Evolutionary conservation across 2,113 vertebrate genomes (phyloP), one percentile per base, ranked within the genome.

Genomic region (Mastomys natalensis): DNA sequence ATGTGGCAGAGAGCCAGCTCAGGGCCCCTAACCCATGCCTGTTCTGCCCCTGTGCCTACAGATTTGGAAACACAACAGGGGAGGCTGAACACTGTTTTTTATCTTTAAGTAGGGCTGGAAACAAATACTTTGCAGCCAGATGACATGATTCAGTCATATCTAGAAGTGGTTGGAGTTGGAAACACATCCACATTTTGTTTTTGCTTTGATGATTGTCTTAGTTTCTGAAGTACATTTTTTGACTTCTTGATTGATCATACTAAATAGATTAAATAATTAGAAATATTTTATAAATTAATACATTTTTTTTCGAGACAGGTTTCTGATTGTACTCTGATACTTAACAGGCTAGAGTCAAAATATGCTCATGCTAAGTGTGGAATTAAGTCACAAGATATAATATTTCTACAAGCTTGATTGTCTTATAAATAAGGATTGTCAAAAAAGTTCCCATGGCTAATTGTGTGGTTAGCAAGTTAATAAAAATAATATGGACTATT

Each of bases 71-170:
- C 29, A 77, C 10, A 85, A 72, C 4, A 34, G 7, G 19, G 12
- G 94, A 94, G 17, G 48, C 7, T 87, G 11, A 85, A 90, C 93
- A 92, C 48, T 74, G 58, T 90, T 93, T 85, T 85, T 96, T 80
- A 87, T 21, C 85, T 53, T 85, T 87, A 60, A 16, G 5, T 31
- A 48, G 70, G 26, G 0, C 22, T 31, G 24, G 19, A 88, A 82
- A 58, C 37, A 62, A 48, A 58, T 22, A 89, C 1, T 53, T 95
- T 51, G 82, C 17, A 89, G 21, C 6, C 66, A 34, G 43, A 77
- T 26, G 64, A 31, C 1, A 77, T 37, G 16, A 81, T 74, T 93
- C 82, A 73, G 5, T 40, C 37, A 90, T 81, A 74, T 58, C 26
- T 24, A 90, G 81, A 85, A 90, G 90, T 88, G 45, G 29, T 2